Evolutionary conservation across 1,140 invertebrate species (phyloP).

Genomic region (Meloidogyne hapla): DNA sequence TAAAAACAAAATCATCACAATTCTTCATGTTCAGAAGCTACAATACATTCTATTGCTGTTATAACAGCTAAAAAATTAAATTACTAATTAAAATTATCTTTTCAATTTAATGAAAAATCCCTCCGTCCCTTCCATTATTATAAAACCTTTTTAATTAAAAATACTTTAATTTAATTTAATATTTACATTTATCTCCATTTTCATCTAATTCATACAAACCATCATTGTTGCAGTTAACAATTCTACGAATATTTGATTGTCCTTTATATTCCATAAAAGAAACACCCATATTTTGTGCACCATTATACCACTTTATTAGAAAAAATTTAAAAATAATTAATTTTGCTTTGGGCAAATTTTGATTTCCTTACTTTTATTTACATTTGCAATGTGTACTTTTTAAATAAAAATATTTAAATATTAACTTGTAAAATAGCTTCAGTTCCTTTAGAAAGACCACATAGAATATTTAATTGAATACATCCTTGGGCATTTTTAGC

Average conservation of each 20-base stretch:
- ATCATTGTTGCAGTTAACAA: not conserved
- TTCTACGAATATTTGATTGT: constrained; percentile 2
- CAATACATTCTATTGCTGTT: constrained; percentile 5
- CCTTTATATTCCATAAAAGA: constrained; percentile 9
- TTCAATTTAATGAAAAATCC: no score
- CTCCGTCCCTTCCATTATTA: no score
- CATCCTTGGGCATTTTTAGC: not conserved
- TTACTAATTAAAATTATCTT: not conserved
- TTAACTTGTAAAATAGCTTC: constrained; percentile 10
- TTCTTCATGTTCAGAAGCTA: not conserved
- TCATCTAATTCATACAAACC: constrained; percentile 9
- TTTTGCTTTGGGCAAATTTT: no score
- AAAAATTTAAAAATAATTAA: not conserved
- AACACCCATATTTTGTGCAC: constrained; percentile 9
- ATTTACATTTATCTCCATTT: constrained; percentile 7
- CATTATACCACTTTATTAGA: constrained; percentile 3
- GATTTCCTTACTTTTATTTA: no score
- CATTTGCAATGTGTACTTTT: no score
- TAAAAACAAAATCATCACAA: not conserved
- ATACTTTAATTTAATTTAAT: no score
- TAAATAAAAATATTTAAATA: not conserved
- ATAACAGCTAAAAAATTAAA: not conserved
- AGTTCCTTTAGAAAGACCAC: not conserved
- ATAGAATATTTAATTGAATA: constrained; percentile 7
- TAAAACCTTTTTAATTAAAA: not conserved